phyloP scores from a whole-genome alignment of 92 coral and sea anemone species.

The Diadumene lineata region DNA sequence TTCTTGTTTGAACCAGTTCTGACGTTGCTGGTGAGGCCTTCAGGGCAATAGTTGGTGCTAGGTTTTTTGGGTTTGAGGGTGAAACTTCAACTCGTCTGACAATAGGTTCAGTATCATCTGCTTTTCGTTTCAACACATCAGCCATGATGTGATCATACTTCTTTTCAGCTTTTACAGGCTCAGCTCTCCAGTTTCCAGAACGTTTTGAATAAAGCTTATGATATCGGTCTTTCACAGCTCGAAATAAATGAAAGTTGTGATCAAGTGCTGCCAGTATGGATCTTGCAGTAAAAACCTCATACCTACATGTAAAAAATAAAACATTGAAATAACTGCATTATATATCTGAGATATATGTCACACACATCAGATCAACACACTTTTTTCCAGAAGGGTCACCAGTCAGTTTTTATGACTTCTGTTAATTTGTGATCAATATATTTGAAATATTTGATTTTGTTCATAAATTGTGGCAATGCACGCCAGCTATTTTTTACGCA shows the following conservation, averaged over 20 bases:
- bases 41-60: slow-evolving; percentile 37
- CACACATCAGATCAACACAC: too few relatives aligned
- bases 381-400: too few relatives aligned
- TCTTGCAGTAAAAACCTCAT: slow-evolving; percentile 41
- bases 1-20: slow-evolving; percentile 14
- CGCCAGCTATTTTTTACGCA: too few relatives aligned
- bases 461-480: too few relatives aligned
- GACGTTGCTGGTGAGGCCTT: slow-evolving; percentile 43
- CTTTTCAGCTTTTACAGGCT: slow-evolving; percentile 39
- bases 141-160: slow-evolving; percentile 21
- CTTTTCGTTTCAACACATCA: slow-evolving; percentile 20
- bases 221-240: slow-evolving; percentile 17
- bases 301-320: slow-evolving; percentile 27
- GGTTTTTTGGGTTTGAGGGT: slow-evolving; percentile 26
- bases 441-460: too few relatives aligned
- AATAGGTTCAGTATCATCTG: slow-evolving; percentile 18
- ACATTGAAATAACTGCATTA: neutral
- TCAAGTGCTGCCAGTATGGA: slow-evolving; percentile 47
- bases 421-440: too few relatives aligned
- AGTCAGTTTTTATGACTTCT: too few relatives aligned
- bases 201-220: slow-evolving; percentile 45
- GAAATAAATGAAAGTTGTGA: slow-evolving; percentile 43
- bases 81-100: slow-evolving; percentile 34
- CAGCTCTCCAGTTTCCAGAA: slow-evolving; percentile 46
- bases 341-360: too few relatives aligned